Evolutionary conservation across 2,888 invertebrate species (phyloP).

Genomic region (Harpalus rufipes): DNA sequence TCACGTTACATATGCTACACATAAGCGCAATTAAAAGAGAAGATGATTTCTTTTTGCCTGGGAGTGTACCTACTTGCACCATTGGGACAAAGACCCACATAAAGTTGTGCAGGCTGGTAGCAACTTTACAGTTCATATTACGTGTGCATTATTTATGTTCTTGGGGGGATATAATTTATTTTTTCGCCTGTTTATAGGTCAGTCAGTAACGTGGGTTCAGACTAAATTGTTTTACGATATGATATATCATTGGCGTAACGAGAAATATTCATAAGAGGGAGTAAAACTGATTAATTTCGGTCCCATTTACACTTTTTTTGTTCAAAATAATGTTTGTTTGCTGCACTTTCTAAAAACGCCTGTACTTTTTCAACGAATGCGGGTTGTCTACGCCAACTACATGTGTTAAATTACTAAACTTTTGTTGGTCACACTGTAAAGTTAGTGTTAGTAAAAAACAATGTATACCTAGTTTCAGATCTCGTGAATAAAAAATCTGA

Average conservation of each 20-base stretch:
- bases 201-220: slow-evolving; percentile 58
- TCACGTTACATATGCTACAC: not conserved
- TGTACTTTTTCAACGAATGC: too few relatives aligned
- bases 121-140: slow-evolving; percentile 58
- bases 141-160: slow-evolving; percentile 63
- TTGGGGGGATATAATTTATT: slow-evolving; percentile 61
- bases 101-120: slow-evolving; percentile 23
- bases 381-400: too few relatives aligned
- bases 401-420: too few relatives aligned
- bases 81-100: slow-evolving; percentile 54
- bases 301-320: too few relatives aligned
- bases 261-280: too few relatives aligned
- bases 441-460: too few relatives aligned
- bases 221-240: slow-evolving; percentile 58
- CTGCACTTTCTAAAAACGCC: too few relatives aligned
- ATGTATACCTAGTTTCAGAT: too few relatives aligned
- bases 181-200: slow-evolving; percentile 60
- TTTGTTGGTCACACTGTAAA: too few relatives aligned
- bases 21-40: slow-evolving; percentile 34
- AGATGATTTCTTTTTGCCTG: slow-evolving; percentile 3
- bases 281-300: too few relatives aligned
- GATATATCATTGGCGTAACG: not conserved
- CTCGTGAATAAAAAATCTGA: too few relatives aligned
- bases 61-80: slow-evolving; percentile 36
- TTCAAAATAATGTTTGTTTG: too few relatives aligned